phyloP scores from a whole-genome alignment of 1,140 invertebrate genomes.

The Ceratosolen fusciceps region DNA sequence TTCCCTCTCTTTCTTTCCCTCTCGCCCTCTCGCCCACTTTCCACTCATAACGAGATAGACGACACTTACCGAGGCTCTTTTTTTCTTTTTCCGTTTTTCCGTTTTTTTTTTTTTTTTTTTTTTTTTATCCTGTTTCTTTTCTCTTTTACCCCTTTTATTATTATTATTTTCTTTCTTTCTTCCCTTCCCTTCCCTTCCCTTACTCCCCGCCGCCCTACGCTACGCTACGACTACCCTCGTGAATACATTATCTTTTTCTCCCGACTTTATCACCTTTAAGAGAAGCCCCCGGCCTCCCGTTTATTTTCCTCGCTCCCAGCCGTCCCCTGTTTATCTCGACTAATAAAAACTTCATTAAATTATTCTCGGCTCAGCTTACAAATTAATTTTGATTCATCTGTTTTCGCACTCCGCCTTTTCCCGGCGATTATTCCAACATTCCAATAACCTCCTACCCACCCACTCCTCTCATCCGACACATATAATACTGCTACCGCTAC shows the following conservation, averaged over 20 bases:
- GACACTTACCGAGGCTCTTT: slow-evolving; percentile 40
- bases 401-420: neutral
- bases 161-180: neutral
- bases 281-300: neutral
- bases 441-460: too few relatives aligned
- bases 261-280: slow-evolving; percentile 19
- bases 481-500: too few relatives aligned
- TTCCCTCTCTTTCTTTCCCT: too few relatives aligned
- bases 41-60: slow-evolving; percentile 49
- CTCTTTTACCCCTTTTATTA: too few relatives aligned
- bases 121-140: too few relatives aligned
- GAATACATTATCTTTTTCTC: slow-evolving; percentile 43
- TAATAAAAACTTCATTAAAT: neutral
- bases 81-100: neutral
- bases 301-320: neutral
- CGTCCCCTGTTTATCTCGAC: neutral
- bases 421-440: neutral
- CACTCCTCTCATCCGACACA: too few relatives aligned
- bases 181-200: neutral
- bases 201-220: neutral
- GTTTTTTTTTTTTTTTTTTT: too few relatives aligned
- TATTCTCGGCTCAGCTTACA: neutral
- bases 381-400: neutral
- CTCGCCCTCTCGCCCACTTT: too few relatives aligned
- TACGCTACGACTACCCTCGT: neutral